Conservation (phyloP, 2,113 vertebrate genomes). For the Stegostoma tigrinum region DNA sequence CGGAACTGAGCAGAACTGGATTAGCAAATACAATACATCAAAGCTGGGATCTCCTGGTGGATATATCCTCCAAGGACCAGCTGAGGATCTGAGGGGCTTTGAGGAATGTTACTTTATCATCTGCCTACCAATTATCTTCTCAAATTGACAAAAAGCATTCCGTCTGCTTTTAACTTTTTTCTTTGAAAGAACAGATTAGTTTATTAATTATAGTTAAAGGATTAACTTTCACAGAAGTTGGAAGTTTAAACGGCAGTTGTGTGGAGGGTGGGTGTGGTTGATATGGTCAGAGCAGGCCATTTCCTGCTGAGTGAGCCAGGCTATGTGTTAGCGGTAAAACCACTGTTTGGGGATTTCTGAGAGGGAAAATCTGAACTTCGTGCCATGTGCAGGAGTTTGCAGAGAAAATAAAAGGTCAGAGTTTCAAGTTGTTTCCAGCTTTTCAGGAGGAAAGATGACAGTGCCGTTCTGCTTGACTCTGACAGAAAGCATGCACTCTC, state of each 20-base stretch:
- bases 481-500: too few species aligned
- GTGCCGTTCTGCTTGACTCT: too few species aligned
- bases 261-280: too few species aligned
- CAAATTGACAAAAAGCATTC: neutral
- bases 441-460: neutral
- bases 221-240: neutral
- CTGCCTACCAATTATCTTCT: neutral
- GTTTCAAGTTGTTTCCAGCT: neutral
- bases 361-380: neutral
- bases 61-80: neutral
- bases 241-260: neutral
- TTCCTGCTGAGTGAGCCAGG: neutral
- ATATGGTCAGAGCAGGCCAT: neutral
- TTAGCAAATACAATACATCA: neutral
- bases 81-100: neutral
- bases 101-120: neutral
- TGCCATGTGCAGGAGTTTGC: neutral
- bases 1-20: neutral
- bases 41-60: neutral
- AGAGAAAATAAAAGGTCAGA: neutral
- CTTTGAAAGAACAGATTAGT: neutral
- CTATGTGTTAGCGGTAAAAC: neutral
- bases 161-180: neutral
- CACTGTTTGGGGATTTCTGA: neutral
- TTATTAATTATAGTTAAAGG: neutral